Conservation (phyloP, 2,888 invertebrate species). For the Cistogaster globosa region DNA sequence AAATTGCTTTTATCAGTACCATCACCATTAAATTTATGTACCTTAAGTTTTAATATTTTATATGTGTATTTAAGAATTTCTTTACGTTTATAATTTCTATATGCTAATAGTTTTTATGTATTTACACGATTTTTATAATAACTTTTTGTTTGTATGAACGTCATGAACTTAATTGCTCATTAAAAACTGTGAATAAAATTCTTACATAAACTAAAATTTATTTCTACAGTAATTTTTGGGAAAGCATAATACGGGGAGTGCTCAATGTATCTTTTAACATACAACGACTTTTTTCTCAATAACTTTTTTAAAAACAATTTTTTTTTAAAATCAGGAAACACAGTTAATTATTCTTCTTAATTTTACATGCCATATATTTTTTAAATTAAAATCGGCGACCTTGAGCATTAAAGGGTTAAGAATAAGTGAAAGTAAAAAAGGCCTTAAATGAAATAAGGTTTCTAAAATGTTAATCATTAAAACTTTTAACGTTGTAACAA, state of each 20-base stretch:
- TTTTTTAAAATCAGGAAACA: not conserved
- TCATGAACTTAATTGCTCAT: not conserved
- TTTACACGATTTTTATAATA: too few species aligned
- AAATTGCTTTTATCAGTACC: not conserved
- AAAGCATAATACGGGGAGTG: not conserved
- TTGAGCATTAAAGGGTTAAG: not conserved
- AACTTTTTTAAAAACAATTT: not conserved
- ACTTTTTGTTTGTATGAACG: not conserved
- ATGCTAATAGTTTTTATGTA: not conserved
- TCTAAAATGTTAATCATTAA: not conserved
- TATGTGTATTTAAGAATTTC: not conserved
- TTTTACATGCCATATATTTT: not conserved
- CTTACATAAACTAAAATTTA: not conserved
- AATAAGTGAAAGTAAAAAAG: too few species aligned
- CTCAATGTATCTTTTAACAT: not conserved
- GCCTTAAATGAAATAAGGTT: too few species aligned
- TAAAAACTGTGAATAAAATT: not conserved
- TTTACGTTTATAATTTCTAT: not conserved
- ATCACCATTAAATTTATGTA: not conserved
- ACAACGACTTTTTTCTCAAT: not conserved
- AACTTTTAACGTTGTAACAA: not conserved
- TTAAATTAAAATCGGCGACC: not conserved
- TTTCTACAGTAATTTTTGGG: not conserved
- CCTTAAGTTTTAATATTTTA: not conserved
- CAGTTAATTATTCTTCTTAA: not conserved